phyloP scores from a whole-genome alignment of 2,113 vertebrate species.

The Notarius quadriscutis region DNA sequence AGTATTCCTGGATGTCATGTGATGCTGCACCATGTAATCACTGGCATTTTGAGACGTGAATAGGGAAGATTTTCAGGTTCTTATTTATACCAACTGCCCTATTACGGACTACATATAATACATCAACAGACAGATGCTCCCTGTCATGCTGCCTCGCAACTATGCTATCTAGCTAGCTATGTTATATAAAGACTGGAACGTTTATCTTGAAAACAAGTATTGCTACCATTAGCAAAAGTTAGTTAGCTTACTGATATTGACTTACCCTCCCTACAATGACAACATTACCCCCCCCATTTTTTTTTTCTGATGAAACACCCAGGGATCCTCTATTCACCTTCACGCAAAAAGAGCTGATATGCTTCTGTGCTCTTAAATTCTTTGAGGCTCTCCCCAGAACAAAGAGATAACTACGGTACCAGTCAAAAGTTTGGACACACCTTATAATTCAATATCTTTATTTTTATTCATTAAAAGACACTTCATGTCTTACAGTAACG shows the following conservation, averaged over 20 bases:
- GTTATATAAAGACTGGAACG: neutral
- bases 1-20: neutral
- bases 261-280: neutral
- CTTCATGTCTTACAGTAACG: too few species aligned
- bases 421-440: too few species aligned
- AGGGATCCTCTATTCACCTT: too few species aligned
- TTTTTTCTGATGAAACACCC: neutral
- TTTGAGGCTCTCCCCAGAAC: neutral
- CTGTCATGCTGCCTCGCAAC: neutral
- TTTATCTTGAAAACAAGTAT: neutral
- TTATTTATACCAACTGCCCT: neutral
- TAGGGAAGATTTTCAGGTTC: neutral
- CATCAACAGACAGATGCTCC: neutral
- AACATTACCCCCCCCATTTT: neutral
- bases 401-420: neutral
- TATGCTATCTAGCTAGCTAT: neutral
- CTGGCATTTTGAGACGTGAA: neutral
- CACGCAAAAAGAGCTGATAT: neutral
- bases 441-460: too few species aligned
- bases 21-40: neutral
- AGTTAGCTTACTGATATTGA: neutral
- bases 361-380: neutral
- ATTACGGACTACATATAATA: neutral
- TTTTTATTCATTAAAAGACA: too few species aligned
- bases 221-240: neutral